These are phyloP conservation scores for Hippotragus niger DNA, from an alignment of 2,113 vertebrate genomes.

Conservation along the genomic window DNA sequence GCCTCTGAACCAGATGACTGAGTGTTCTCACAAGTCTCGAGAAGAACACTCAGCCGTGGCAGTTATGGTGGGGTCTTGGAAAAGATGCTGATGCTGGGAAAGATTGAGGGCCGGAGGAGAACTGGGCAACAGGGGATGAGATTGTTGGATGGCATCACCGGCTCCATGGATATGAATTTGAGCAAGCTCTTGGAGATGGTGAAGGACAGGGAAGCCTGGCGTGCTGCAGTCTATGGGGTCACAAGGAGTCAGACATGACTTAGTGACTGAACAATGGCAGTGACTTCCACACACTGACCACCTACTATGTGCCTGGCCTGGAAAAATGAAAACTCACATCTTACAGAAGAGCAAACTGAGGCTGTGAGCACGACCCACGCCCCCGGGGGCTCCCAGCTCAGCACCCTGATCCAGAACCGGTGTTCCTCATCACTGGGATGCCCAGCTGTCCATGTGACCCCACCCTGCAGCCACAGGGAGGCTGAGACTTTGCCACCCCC, in stretches of 20 bases:
- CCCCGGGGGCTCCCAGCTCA: fast-evolving
- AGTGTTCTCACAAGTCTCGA: neutral
- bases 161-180: neutral
- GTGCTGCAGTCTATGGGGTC: neutral
- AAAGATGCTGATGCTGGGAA: neutral
- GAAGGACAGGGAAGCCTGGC: neutral
- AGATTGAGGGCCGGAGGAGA: neutral
- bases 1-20: neutral
- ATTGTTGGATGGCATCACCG: neutral
- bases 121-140: neutral
- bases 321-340: too few relatives aligned
- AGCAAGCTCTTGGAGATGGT: neutral
- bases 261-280: fast-evolving
- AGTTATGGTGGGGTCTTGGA: neutral
- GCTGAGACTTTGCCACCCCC: too few relatives aligned
- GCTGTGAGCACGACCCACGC: fast-evolving
- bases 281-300: neutral
- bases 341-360: fast-evolving
- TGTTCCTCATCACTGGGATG: fast-evolving
- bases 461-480: neutral
- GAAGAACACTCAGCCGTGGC: neutral
- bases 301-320: neutral
- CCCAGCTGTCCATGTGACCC: neutral
- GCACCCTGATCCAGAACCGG: neutral
- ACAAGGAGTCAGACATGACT: neutral